Conservation (phyloP, 2,888 invertebrate species). For the Seira musarum region DNA sequence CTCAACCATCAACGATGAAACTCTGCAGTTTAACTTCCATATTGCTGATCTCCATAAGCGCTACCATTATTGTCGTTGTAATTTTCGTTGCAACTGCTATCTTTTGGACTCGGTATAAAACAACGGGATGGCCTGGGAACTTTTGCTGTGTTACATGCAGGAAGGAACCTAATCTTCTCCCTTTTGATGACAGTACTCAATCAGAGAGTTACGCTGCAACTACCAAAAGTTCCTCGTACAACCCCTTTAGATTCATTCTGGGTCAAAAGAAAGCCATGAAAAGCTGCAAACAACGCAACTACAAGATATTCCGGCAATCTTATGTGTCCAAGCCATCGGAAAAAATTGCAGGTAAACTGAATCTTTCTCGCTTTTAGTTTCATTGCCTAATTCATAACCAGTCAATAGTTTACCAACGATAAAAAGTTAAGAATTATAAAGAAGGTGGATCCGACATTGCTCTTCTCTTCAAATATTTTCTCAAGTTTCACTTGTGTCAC, state of each 20-base stretch:
- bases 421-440: neutral
- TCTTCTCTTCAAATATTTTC: too few species aligned
- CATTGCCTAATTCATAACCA: neutral
- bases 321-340: too few species aligned
- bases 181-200: slow-evolving; percentile 4
- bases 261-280: neutral
- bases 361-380: too few species aligned
- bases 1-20: neutral
- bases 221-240: neutral
- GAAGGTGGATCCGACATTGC: too few species aligned
- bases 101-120: slow-evolving; percentile 45
- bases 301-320: too few species aligned
- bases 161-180: slow-evolving; percentile 46
- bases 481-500: too few species aligned
- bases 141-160: slow-evolving; percentile 7
- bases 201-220: neutral
- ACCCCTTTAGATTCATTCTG: neutral
- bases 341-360: too few species aligned
- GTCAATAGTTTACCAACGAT: neutral
- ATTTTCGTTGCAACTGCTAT: slow-evolving; percentile 53
- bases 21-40: slow-evolving; percentile 65
- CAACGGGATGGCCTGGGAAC: slow-evolving; percentile 6
- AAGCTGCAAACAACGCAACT: neutral
- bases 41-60: slow-evolving; percentile 55
- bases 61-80: slow-evolving; percentile 57